Conservation (phyloP, 2,888 invertebrate genomes). For the Megamerina dolium region DNA sequence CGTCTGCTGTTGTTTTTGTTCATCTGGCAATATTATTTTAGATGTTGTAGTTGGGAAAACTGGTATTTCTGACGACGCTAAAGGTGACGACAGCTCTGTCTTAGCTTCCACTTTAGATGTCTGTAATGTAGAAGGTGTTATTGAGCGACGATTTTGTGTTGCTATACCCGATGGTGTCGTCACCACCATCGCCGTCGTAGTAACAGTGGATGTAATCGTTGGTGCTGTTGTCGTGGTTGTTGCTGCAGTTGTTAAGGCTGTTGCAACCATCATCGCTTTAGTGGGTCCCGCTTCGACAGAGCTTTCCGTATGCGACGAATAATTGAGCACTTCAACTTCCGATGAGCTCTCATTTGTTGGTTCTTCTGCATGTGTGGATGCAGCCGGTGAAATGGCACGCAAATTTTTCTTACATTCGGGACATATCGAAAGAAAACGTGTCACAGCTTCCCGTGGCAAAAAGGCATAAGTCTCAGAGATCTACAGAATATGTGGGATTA, state of each 20-base stretch:
- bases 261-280: slow-evolving; percentile 9
- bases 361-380: slow-evolving; percentile 28
- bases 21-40: background rate
- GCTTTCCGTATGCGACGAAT: slow-evolving; percentile 43
- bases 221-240: background rate
- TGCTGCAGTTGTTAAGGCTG: background rate
- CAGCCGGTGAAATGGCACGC: slow-evolving; percentile 42
- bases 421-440: slow-evolving; percentile 90
- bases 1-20: slow-evolving; percentile 8
- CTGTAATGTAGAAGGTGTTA: background rate
- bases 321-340: slow-evolving; percentile 42
- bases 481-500: slow-evolving; percentile 52
- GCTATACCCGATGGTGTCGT: slow-evolving; percentile 23
- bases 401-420: slow-evolving; percentile 66
- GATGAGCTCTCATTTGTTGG: slow-evolving; percentile 46
- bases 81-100: slow-evolving; percentile 1
- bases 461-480: slow-evolving; percentile 96
- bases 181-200: background rate
- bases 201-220: slow-evolving; percentile 1
- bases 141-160: slow-evolving; percentile 25
- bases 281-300: slow-evolving; percentile 38
- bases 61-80: background rate
- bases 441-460: slow-evolving; percentile 92
- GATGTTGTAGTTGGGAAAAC: background rate
- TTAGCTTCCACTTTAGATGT: slow-evolving; percentile 6